Base-by-base conservation (phyloP, 2,797 vertebrate genomes). In the Sebastes umbrosus region DNA sequence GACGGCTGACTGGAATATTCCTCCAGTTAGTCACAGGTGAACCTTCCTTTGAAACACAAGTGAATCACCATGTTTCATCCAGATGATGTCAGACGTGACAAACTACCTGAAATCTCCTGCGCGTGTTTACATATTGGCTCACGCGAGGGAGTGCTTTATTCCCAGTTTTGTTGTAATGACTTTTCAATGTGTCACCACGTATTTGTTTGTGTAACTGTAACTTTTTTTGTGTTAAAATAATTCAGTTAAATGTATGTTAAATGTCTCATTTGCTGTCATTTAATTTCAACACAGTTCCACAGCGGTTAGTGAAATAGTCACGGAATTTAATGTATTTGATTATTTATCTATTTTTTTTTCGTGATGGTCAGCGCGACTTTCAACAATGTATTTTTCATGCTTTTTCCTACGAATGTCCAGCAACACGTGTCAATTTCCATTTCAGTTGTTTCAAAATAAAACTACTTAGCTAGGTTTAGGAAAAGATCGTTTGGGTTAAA, bases 1-100 rank as follows among this genome's bases (percentile, higher is more conserved):
- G 63, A 77, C 13, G 69, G 58, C 57, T 75, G 85, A 83, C 73
- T 85, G 85, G 76, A 78, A 89, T 88, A 65, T 25, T 80, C 90
- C 14, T 29, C 3, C 12, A 1, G 24, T 88, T 81, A 89, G 85
- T 92, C 89, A 88, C 65, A 29, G 82, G 74, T 59, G 75, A 77
- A 63, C 29, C n/a, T 66, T 25, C 4, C 27, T 52, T n/a, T 60
- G 34, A 76, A 73, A 74, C 11, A 4, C n/a, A 13, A 18, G 57
- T 79, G 80, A 90, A 57, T 90, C 77, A 83, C 62, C 68, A n/a
- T 14, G 70, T 58, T 73, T 70, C 22, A 24, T 63, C n/a, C 29
- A 65, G 24, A 20, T 69, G 22, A 52, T 34, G 54, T 90, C 87
- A 80, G 52, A 36, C 36, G 14, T 36, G 62, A 46, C 27, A 50